Evolutionary conservation across 2,888 invertebrate species (phyloP).

Genomic region (Phragmatobia fuliginosa): DNA sequence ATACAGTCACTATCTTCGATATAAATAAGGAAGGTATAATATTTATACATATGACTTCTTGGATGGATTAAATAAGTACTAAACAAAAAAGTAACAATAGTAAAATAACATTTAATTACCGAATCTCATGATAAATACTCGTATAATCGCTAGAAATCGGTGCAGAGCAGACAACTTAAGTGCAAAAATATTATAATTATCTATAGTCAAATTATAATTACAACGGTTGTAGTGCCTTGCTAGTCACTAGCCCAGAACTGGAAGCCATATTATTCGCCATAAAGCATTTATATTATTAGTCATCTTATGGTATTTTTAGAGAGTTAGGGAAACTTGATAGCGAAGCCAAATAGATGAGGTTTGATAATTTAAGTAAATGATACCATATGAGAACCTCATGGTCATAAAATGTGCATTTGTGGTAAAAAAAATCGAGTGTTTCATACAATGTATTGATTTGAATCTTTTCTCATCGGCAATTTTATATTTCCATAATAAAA

Average conservation of each 20-base stretch:
- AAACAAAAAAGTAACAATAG: background rate
- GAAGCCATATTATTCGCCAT: slow-evolving; percentile 4
- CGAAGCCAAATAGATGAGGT: slow-evolving; percentile 22
- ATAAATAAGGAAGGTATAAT: slow-evolving; percentile 9
- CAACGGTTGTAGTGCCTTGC: background rate
- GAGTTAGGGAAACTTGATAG: slow-evolving; percentile 18
- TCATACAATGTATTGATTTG: background rate
- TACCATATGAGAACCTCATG: slow-evolving; percentile 6
- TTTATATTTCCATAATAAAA: background rate
- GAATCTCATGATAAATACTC: background rate
- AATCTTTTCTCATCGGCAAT: background rate
- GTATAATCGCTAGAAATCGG: background rate
- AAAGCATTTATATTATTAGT: slow-evolving; percentile 5
- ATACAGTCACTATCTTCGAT: slow-evolving; percentile 50
- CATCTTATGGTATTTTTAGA: slow-evolving; percentile 9
- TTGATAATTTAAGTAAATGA: slow-evolving; percentile 20
- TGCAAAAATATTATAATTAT: background rate
- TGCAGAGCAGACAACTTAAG: background rate
- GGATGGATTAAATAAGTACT: background rate
- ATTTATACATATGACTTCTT: slow-evolving; percentile 5
- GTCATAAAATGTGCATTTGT: background rate
- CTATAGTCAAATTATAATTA: background rate
- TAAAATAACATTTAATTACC: background rate
- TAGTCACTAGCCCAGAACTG: background rate
- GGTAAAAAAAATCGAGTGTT: background rate